phyloP scores from a whole-genome alignment of 2,888 invertebrate genomes.

The Ditula angustiorana region DNA sequence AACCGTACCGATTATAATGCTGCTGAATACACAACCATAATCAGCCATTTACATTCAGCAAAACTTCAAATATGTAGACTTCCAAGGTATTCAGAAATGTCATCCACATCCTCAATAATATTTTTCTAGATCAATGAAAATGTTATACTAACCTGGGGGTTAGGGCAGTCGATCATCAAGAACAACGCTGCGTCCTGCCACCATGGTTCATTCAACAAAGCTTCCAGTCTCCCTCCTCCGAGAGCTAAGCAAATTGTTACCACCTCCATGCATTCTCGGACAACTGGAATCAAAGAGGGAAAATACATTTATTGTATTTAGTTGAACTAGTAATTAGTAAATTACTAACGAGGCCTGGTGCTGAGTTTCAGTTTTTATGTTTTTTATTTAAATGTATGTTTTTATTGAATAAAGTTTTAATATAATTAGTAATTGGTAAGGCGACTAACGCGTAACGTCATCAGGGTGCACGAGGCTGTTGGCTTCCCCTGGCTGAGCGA shows the following conservation, averaged over 20 bases:
- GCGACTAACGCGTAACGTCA: constrained; percentile 85
- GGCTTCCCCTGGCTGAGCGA: constrained; percentile 67
- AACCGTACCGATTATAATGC: neutral
- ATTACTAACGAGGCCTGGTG: neutral
- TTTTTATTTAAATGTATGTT: too few species aligned
- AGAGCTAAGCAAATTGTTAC: constrained; percentile 95
- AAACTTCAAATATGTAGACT: too few species aligned
- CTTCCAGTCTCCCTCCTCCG: constrained; percentile 94
- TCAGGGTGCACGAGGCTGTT: constrained; percentile 86
- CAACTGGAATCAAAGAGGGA: constrained; percentile 83
- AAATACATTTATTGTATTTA: neutral
- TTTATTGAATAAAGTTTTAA: too few species aligned
- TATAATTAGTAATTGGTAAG: neutral
- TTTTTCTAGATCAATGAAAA: neutral
- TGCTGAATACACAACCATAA: neutral
- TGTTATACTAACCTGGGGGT: constrained; percentile 80
- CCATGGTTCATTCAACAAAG: constrained; percentile 91
- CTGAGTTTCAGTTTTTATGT: too few species aligned
- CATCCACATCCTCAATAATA: too few species aligned
- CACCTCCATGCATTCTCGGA: constrained; percentile 97
- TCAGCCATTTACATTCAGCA: too few species aligned
- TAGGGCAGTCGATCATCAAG: constrained; percentile 93
- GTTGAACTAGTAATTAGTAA: neutral
- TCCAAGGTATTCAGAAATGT: too few species aligned
- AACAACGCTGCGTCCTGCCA: constrained; percentile 97